Conservation (phyloP, 2,888 invertebrate genomes). For the Halictus quadricinctus region DNA sequence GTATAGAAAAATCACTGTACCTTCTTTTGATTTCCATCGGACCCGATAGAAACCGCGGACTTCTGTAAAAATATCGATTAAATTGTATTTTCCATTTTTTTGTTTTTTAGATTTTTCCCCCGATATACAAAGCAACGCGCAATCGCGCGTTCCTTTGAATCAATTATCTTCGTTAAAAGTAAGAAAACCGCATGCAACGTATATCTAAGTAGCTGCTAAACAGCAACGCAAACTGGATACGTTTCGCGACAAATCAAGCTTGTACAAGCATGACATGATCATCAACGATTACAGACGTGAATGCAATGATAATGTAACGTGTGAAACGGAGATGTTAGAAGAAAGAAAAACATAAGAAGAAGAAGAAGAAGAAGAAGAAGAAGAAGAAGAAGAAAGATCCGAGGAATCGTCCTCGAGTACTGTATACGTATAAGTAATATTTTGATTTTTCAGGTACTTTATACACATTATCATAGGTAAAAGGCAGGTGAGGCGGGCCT, state of each 20-base stretch:
- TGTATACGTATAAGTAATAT: constrained; percentile 55
- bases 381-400: background rate
- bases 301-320: constrained; percentile 28
- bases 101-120: constrained; percentile 44
- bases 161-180: constrained; percentile 38
- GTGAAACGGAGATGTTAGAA: constrained; percentile 23
- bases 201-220: constrained; percentile 56
- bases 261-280: constrained; percentile 60
- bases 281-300: constrained; percentile 39
- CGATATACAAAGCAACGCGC: constrained; percentile 24
- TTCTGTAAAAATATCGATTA: constrained; percentile 43
- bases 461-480: constrained; percentile 80
- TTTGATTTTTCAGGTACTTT: constrained; percentile 81
- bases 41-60: constrained; percentile 32
- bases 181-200: constrained; percentile 68
- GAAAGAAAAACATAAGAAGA: background rate
- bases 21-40: background rate
- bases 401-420: constrained; percentile 24
- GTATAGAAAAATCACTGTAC: too few species aligned
- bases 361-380: background rate
- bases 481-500: constrained; percentile 70
- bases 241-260: constrained; percentile 62
- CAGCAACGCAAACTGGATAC: constrained; percentile 51
- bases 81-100: constrained; percentile 39
- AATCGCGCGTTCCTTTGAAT: constrained; percentile 9